Base-by-base conservation (phyloP, 37 sponge, comb jelly and placozoan species). In the Hormiphora californensis region DNA sequence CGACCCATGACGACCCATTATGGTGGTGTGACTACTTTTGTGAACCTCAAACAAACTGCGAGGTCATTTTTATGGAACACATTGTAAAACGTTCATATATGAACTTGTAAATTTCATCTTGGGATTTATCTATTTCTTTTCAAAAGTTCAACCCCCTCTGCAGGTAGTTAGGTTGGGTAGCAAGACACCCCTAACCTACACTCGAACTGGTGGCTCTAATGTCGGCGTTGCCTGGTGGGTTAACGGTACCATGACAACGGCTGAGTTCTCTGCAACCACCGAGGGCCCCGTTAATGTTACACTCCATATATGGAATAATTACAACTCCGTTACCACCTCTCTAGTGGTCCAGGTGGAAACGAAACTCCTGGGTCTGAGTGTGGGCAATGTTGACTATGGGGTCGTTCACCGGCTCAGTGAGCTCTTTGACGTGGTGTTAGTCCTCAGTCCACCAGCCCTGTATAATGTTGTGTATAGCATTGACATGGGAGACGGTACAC, bases 121-220 rank as follows among this genome's bases (percentile, higher is more conserved):
- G n/a, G n/a, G n/a, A n/a, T n/a, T n/a, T n/a, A n/a, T n/a, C n/a
- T n/a, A n/a, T n/a, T n/a, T n/a, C n/a, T n/a, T n/a, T n/a, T n/a
- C n/a, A n/a, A n/a, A n/a, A n/a, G n/a, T n/a, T n/a, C n/a, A n/a
- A n/a, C n/a, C n/a, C n/a, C n/a, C n/a, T n/a, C n/a, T n/a, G n/a
- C n/a, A n/a, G n/a, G n/a, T n/a, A n/a, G n/a, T n/a, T n/a, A n/a
- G n/a, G n/a, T n/a, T n/a, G n/a, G n/a, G n/a, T n/a, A n/a, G n/a
- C n/a, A n/a, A n/a, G n/a, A n/a, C n/a, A n/a, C 4, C 35, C 19
- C 81, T 40, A 4, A 19, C 9, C 44, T 73, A 73, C 81, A 43
- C 81, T 9, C 81, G 40, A 2, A 46, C 43, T 0, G 81, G 46
- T 73, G 81, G 81, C n/a, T 73, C 81, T n/a, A 73, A 73, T 41